phyloP scores from a whole-genome alignment of 2,113 vertebrate species.

The Vicugna pacos region DNA sequence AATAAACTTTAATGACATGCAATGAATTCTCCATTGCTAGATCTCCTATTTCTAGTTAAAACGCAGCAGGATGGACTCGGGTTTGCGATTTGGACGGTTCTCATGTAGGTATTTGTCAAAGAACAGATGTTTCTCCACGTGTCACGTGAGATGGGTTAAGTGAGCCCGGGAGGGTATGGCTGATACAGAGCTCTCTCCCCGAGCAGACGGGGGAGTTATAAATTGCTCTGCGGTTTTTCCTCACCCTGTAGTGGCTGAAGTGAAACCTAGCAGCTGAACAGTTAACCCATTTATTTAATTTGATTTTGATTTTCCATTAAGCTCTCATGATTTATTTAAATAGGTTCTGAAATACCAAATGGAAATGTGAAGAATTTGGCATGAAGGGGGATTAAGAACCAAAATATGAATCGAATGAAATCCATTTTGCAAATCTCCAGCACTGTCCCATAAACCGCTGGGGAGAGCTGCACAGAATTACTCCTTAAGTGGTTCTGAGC shows the following conservation, averaged over 20 bases:
- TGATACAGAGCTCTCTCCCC: constrained; percentile 64
- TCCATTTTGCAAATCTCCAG: constrained; percentile 78
- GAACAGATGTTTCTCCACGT: constrained; percentile 77
- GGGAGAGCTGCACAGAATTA: constrained; percentile 62
- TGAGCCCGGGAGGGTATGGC: constrained; percentile 45
- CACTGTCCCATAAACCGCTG: constrained; percentile 66
- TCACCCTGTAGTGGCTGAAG: constrained; percentile 52
- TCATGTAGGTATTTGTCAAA: constrained; percentile 74
- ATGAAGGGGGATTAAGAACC: constrained; percentile 54
- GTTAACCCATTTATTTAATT: constrained; percentile 75
- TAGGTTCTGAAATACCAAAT: constrained; percentile 59
- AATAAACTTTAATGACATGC: constrained; percentile 67
- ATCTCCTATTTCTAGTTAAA: constrained; percentile 68
- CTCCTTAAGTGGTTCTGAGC: constrained; percentile 48
- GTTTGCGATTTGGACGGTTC: constrained; percentile 64
- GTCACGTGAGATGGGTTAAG: constrained; percentile 73
- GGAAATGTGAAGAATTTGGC: constrained; percentile 71
- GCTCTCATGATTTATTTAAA: constrained; percentile 76
- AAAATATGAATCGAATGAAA: constrained; percentile 67
- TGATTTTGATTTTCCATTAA: constrained; percentile 74
- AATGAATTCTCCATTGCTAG: constrained; percentile 28
- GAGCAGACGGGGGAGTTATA: constrained; percentile 33
- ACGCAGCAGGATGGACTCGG: constrained; percentile 59
- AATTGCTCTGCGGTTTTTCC: constrained; percentile 63
- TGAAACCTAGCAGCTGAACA: constrained; percentile 68